Evolutionary conservation across 1,140 invertebrate species (phyloP), one percentile per base, ranked within the genome.

Genomic region (Tetraneura akinire): DNA sequence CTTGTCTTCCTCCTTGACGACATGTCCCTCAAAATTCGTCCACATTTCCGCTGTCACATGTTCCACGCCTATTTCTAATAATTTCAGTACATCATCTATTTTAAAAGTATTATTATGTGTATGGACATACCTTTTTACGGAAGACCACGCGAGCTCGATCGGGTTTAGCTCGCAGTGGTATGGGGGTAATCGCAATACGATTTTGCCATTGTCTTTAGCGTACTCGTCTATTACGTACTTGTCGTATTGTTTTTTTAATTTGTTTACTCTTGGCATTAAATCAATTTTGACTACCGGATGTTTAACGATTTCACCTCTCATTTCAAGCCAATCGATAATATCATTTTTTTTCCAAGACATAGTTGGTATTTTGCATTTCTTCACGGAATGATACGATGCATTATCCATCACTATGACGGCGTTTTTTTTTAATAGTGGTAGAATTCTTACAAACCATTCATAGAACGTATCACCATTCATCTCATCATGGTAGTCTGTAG

Each of bases 31-130:
- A 68, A 68, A 68, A 68, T 68, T 23, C 0, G 66, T 47, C 66
- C 66, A 68, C 66, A 68, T 68, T 68, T 47, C 66, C 3, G 66
- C 2, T 47, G 66, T 68, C 14, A 45, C 42, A 21, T 23, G n/a
- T 23, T 68, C 42, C 66, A 68, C 62, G 16, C 32, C 62, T 66
- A 42, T 66, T 32, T 37, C 21, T 42, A 66, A 42, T 42, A 66
- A 18, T 5, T 42, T 6, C 18, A 32, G 62, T 42, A 66, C 16
- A 32, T 66, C 62, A 8, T 66, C 21, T 66, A 66, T 10, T 42
- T 66, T 66, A 16, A 66, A 66, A 10, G 62, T 66, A 1, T 0
- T 66, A 29, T 66, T 66, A 29, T 66, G 29, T 11, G 37, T 66
- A 18, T 32, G 62, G 16, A 66, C 37, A 23, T 66, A 66, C 37